Evolutionary conservation across 2,797 vertebrate genomes (phyloP).

Genomic region (Alauda arvensis): DNA sequence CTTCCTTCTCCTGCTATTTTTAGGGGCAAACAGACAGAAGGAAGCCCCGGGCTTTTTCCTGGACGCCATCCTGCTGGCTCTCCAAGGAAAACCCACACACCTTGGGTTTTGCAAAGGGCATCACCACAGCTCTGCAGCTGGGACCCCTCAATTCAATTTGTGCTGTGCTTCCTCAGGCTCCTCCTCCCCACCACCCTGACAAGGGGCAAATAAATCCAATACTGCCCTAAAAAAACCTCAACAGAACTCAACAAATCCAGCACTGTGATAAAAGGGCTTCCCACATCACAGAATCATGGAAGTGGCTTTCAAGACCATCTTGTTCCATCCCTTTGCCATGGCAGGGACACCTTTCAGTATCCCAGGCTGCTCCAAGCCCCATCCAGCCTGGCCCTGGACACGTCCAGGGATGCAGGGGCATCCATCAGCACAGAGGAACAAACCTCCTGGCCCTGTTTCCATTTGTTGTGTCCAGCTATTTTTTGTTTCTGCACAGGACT

Average conservation of each 20-base stretch:
- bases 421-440: background rate
- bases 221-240: background rate
- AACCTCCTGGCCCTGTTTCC: background rate
- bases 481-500: background rate
- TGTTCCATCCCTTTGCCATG: background rate
- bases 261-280: rapidly evolving
- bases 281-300: background rate
- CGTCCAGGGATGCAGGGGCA: background rate
- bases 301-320: background rate
- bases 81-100: background rate
- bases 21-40: background rate
- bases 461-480: background rate
- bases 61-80: background rate
- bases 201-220: background rate
- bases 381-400: rapidly evolving
- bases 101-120: background rate
- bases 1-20: background rate
- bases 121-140: background rate
- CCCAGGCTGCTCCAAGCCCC: rapidly evolving
- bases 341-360: background rate
- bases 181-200: background rate
- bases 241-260: background rate
- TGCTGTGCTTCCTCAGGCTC: background rate
- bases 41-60: rapidly evolving
- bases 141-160: rapidly evolving